Conservation (phyloP, 2,113 vertebrate genomes). For the Psittacula cyanocephala region DNA sequence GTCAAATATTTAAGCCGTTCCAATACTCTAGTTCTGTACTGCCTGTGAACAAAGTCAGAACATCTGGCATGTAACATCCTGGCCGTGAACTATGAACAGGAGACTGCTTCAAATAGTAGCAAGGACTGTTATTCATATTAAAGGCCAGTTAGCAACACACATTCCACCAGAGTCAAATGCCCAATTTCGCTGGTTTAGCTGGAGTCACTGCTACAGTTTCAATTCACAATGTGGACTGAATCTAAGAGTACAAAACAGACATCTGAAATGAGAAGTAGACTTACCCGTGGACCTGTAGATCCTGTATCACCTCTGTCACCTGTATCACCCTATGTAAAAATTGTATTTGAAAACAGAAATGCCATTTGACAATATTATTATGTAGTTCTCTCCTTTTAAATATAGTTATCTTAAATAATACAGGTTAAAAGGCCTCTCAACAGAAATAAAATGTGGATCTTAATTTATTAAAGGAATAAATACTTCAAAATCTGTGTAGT, state of each 20-base stretch:
- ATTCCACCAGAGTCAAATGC: neutral
- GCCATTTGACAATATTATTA: neutral
- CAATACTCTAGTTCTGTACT: neutral
- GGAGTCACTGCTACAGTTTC: neutral
- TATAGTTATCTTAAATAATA: neutral
- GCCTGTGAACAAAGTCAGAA: neutral
- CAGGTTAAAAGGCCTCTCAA: neutral
- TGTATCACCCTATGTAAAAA: slow-evolving; percentile 83
- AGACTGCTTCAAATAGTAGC: neutral
- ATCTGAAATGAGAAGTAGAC: slow-evolving; percentile 15
- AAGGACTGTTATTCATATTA: neutral
- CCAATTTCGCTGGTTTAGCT: neutral
- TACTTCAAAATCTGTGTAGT: neutral
- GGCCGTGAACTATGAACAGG: neutral
- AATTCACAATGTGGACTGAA: neutral
- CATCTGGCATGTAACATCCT: neutral
- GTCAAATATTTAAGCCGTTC: neutral
- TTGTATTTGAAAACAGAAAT: neutral
- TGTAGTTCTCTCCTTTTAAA: neutral
- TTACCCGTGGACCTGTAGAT: slow-evolving; percentile 83
- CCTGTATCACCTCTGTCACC: slow-evolving; percentile 91
- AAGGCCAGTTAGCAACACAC: neutral
- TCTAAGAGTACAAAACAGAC: neutral
- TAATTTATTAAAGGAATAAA: neutral
- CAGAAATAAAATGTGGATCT: neutral